Base-by-base conservation (phyloP, 2,888 invertebrate genomes). In the Embidobia sp. region DNA sequence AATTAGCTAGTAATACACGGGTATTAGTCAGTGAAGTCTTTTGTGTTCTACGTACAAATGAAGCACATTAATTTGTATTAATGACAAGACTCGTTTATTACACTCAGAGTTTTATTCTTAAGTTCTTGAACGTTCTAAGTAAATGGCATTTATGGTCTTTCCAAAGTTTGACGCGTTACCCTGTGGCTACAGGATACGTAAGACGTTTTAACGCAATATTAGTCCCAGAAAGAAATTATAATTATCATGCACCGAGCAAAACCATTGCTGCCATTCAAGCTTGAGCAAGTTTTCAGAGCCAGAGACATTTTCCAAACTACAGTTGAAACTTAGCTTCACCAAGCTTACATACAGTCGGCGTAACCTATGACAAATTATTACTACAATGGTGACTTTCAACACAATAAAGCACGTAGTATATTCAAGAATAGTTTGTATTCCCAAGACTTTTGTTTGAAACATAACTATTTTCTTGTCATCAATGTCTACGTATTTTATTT, bases 181-280 rank as follows among this genome's bases (percentile, higher is more conserved):
- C 66, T 53, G 51, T 15, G 66, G 55, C 55, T 70, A 29, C 13
- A 15, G 66, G 66, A 64, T 69, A 67, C 53, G 59, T 48, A 67
- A 80, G 80, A 75, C 74, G 80, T 78, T 85, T 84, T 82, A 83
- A 81, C 83, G 83, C 78, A 79, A 81, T 84, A 84, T 86, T 85
- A 85, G 81, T 80, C 79, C 72, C 80, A 81, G 81, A 85, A 84
- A 83, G 83, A 82, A 82, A 83, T 81, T 81, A 84, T 84, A 87
- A 87, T 87, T 87, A 85, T n/a, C n/a, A n/a, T 82, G 82, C 82
- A 80, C 78, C 79, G 78, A 83, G 79, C 79, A 81, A 86, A 86
- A 86, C 85, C 84, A 84, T 85, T 86, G 86, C 82, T 81, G 66
- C 77, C 81, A 83, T 81, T 84, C 83, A 82, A 81, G 84, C 81